Evolutionary conservation across 2,888 invertebrate species (phyloP).

Genomic region (Protodeltote pygarga): DNA sequence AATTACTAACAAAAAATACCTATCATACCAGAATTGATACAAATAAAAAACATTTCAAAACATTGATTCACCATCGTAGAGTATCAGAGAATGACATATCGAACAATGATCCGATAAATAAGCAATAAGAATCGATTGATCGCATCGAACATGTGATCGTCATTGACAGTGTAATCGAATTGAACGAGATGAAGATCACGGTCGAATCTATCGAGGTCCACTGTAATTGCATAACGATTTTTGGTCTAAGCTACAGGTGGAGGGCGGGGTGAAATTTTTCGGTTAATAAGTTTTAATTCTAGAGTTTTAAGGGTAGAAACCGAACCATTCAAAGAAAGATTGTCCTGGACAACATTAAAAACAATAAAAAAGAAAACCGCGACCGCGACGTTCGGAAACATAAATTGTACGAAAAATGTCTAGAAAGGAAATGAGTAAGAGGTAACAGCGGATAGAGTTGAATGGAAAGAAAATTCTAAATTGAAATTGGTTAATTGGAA

Average conservation of each 20-base stretch:
- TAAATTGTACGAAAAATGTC: too few species aligned
- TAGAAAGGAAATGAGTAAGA: too few species aligned
- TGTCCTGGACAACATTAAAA: too few species aligned
- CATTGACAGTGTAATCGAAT: conserved; percentile 65
- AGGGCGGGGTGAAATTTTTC: conserved; percentile 15
- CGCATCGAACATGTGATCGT: conserved; percentile 55
- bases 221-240: conserved; percentile 53
- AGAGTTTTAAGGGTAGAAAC: not conserved
- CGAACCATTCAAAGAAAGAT: too few species aligned
- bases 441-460: too few species aligned
- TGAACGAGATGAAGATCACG: conserved; percentile 75
- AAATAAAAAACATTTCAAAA: conserved; percentile 34
- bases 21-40: conserved; percentile 23
- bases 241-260: conserved; percentile 39
- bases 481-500: too few species aligned
- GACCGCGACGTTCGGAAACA: too few species aligned
- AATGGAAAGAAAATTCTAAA: too few species aligned
- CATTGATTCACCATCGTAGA: conserved; percentile 40
- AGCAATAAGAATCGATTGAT: conserved; percentile 51
- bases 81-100: conserved; percentile 39
- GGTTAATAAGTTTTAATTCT: not conserved
- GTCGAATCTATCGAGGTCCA: conserved; percentile 57
- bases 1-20: conserved; percentile 13
- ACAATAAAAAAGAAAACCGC: too few species aligned
- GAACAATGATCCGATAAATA: conserved; percentile 47